Conservation (phyloP, 2,888 invertebrate genomes). For the Leptogaster cylindrica region DNA sequence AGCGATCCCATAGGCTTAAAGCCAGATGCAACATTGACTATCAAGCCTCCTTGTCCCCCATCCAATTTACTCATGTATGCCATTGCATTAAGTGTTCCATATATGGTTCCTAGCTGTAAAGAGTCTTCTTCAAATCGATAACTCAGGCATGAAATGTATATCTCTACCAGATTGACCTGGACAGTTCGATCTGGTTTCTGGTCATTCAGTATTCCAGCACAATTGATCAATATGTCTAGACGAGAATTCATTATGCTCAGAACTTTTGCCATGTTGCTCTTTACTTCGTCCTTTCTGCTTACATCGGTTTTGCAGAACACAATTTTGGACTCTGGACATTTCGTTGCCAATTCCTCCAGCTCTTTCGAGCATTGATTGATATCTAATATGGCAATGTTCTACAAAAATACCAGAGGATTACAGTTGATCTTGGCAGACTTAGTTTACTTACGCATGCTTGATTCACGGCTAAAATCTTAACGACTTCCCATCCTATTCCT, state of each 20-base stretch:
- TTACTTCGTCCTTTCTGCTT: constrained; percentile 53
- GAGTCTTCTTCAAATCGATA: no score
- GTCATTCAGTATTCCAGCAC: constrained; percentile 57
- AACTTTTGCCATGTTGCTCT: constrained; percentile 50
- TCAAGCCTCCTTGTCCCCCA: constrained; percentile 59
- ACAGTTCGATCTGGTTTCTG: constrained; percentile 53
- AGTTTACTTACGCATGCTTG: constrained; percentile 53
- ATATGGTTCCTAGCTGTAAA: constrained; percentile 55
- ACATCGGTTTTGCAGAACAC: constrained; percentile 54
- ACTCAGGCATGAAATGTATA: no score
- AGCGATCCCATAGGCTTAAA: constrained; percentile 54
- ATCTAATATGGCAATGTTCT: constrained; percentile 54
- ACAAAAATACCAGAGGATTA: neutral
- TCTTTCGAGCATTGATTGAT: constrained; percentile 51
- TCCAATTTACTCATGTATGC: constrained; percentile 60
- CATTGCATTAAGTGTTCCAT: constrained; percentile 55
- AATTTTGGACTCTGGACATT: constrained; percentile 45
- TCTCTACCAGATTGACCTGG: constrained; percentile 63
- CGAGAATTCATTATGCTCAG: constrained; percentile 50
- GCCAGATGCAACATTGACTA: constrained; percentile 59
- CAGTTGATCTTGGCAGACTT: neutral
- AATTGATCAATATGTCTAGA: constrained; percentile 57
- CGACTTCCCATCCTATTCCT: constrained; percentile 54
- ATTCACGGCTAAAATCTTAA: constrained; percentile 53
- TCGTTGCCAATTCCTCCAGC: constrained; percentile 43